Conservation (phyloP, 2,113 vertebrate species). For the Uropsilus gracilis region DNA sequence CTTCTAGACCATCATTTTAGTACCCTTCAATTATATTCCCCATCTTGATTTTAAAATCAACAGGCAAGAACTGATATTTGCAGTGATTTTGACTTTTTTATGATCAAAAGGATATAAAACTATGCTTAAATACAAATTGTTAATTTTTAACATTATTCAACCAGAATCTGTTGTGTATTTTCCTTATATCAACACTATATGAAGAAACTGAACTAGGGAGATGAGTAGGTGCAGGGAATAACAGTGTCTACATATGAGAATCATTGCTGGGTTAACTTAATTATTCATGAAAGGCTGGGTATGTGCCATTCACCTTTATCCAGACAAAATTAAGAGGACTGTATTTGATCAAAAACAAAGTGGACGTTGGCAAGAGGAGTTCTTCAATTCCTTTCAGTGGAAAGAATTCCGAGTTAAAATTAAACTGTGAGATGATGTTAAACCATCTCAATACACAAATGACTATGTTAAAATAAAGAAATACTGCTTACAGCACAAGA, state of each 20-base stretch:
- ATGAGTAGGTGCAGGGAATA: neutral
- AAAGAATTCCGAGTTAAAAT: slow-evolving; percentile 41
- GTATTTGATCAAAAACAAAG: neutral
- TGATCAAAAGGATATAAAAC: neutral
- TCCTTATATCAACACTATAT: neutral
- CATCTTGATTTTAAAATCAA: neutral
- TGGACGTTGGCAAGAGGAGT: neutral
- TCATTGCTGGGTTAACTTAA: neutral
- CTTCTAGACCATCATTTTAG: neutral
- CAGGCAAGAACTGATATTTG: neutral
- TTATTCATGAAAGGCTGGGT: neutral
- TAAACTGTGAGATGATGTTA: slow-evolving; percentile 15
- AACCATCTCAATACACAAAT: neutral
- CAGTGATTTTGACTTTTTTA: neutral
- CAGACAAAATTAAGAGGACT: slow-evolving; percentile 8
- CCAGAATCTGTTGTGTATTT: neutral
- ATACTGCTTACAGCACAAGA: slow-evolving; percentile 22
- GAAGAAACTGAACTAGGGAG: neutral
- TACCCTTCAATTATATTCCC: neutral
- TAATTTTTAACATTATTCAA: neutral
- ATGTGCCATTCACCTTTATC: neutral
- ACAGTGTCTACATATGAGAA: neutral
- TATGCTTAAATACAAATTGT: slow-evolving; percentile 31
- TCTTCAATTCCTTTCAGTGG: slow-evolving; percentile 37
- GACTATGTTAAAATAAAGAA: slow-evolving; percentile 38